These are phyloP conservation scores for Fulica atra DNA, from an alignment of 2,113 vertebrate species.

Conservation along the genomic window DNA sequence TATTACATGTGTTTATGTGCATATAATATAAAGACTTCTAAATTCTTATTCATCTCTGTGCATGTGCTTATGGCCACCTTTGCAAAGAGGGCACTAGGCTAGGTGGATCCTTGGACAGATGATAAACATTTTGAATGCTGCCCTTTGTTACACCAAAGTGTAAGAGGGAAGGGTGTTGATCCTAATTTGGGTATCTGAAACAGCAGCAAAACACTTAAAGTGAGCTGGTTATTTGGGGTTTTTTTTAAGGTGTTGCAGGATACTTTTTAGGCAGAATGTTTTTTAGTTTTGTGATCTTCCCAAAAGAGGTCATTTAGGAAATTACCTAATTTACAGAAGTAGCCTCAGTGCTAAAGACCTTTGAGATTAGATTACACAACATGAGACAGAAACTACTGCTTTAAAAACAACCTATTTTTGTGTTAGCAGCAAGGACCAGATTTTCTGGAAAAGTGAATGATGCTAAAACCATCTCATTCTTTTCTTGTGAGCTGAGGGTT, in stretches of 20 bases:
- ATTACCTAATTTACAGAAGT: neutral
- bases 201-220: neutral
- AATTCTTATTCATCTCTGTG: neutral
- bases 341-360: neutral
- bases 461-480: neutral
- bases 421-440: constrained; percentile 21
- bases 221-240: neutral
- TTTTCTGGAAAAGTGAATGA: constrained; percentile 56
- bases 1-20: neutral
- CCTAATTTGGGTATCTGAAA: neutral
- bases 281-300: neutral
- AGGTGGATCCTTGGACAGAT: neutral
- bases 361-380: neutral
- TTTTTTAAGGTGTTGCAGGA: neutral
- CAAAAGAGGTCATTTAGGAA: neutral
- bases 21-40: neutral
- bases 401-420: neutral
- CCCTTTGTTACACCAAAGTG: neutral
- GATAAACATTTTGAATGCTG: neutral
- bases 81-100: neutral
- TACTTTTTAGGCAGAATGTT: neutral
- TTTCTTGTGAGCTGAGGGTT: constrained; percentile 1
- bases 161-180: neutral
- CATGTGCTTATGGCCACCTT: neutral
- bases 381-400: neutral